Evolutionary conservation across 2,113 vertebrate species (phyloP), one percentile per base, ranked within the genome.

Genomic region (Raja brachyura): DNA sequence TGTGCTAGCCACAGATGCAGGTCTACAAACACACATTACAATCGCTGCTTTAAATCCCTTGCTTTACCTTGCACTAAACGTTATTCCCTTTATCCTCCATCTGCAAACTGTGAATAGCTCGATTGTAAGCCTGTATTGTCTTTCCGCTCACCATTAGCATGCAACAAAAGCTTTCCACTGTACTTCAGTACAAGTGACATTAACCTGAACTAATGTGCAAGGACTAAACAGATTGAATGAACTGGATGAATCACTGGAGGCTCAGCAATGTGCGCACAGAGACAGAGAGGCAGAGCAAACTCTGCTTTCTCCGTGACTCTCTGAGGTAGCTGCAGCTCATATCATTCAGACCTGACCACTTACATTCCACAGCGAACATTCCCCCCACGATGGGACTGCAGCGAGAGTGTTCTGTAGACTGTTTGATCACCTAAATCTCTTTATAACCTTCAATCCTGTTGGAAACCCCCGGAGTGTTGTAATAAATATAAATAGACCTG

Each of bases 361-460:
- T 88, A 88, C 83, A 88, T 88, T 88, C 83, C 83, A 88, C 28
- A 88, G 83, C 83, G 31, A 11, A 77, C 75, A 77, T 77, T 88
- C 61, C 59, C 59, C 63, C 83, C 31, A 63, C 14, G 59, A 88
- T 88, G 83, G 59, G 83, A 88, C 83, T 63, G 28, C 28, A 66
- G 63, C 59, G 59, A 88, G 25, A 88, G 59, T 63, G 22, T 59
- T 83, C 48, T 83, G 48, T 25, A n/a, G 83, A 88, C 83, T 88
- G 83, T 88, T 88, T 88, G 83, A 88, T 88, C 83, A 88, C 83
- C 83, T 88, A 88, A 88, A n/a, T 88, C 59, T 88, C 83, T 88
- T 63, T 88, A 88, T 88, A 88, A 88, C 83, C 83, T 88, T 88
- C 83, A 88, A 63, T 66, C 83, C 83, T 88, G 83, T 63, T 88